A percentile compares a stretch with the other conserved stretches of the same genome.
phyloP scores from a whole-genome alignment of 2,797 vertebrate genomes.

The Lemur catta region DNA sequence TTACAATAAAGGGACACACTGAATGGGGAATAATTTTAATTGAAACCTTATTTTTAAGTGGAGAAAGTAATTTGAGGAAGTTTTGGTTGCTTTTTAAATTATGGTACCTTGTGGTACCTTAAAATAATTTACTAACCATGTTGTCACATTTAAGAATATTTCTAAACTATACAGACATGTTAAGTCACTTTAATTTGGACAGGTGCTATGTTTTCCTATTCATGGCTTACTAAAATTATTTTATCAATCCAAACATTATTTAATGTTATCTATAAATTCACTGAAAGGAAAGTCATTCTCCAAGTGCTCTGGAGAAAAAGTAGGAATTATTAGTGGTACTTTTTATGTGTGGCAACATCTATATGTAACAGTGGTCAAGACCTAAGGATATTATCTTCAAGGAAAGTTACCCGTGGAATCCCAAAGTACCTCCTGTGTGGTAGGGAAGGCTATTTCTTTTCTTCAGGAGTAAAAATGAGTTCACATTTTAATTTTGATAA shows the following conservation, averaged over 20 bases:
- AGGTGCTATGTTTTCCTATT: not conserved
- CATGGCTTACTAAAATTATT: slow-evolving; percentile 12
- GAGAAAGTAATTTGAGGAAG: slow-evolving; percentile 29
- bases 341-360: not conserved
- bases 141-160: slow-evolving; percentile 32
- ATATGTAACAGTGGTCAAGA: not conserved
- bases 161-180: not conserved
- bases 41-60: slow-evolving; percentile 12
- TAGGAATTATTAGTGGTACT: not conserved
- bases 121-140: slow-evolving; percentile 5
- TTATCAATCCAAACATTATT: slow-evolving; percentile 20
- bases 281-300: slow-evolving; percentile 13
- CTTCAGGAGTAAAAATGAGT: slow-evolving; percentile 14
- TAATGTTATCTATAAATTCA: not conserved
- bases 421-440: not conserved
- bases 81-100: slow-evolving; percentile 51
- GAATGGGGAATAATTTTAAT: not conserved
- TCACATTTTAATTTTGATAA: slow-evolving; percentile 27
- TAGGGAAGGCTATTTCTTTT: not conserved
- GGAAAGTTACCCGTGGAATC: not conserved
- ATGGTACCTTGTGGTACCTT: not conserved
- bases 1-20: not conserved
- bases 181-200: not conserved
- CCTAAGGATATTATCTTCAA: not conserved
- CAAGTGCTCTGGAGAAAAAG: not conserved